Evolutionary conservation across 1,140 invertebrate species (phyloP).

Genomic region (Chelonus insularis): DNA sequence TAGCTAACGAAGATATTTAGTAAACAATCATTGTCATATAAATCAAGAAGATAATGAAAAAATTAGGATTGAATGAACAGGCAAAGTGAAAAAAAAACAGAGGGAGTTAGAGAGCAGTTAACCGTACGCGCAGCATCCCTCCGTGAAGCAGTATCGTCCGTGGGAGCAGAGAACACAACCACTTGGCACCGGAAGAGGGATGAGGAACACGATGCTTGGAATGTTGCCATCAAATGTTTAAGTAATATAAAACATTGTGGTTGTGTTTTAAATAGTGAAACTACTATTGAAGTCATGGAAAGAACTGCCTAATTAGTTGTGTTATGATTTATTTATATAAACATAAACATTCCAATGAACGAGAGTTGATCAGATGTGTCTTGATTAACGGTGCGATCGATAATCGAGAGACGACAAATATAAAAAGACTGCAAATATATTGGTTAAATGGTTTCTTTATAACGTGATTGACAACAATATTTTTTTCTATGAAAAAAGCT

Average conservation of each 20-base stretch:
- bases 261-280: no score
- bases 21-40: no score
- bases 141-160: background rate
- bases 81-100: slow-evolving; percentile 6
- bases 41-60: background rate
- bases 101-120: background rate
- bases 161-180: slow-evolving; percentile 9
- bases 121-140: slow-evolving; percentile 15
- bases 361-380: slow-evolving; percentile 34
- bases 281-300: no score
- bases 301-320: no score
- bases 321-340: slow-evolving; percentile 32
- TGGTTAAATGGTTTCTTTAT: background rate
- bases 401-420: slow-evolving; percentile 35
- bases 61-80: background rate
- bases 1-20: no score
- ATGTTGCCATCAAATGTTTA: background rate
- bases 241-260: background rate
- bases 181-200: slow-evolving; percentile 10
- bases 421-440: background rate
- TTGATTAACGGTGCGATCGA: slow-evolving; percentile 41
- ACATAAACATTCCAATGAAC: slow-evolving; percentile 34
- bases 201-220: slow-evolving; percentile 17
- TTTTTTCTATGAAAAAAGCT: background rate
- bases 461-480: background rate